Conservation (phyloP, 2,113 vertebrate genomes). For the Cygnus buccinator region DNA sequence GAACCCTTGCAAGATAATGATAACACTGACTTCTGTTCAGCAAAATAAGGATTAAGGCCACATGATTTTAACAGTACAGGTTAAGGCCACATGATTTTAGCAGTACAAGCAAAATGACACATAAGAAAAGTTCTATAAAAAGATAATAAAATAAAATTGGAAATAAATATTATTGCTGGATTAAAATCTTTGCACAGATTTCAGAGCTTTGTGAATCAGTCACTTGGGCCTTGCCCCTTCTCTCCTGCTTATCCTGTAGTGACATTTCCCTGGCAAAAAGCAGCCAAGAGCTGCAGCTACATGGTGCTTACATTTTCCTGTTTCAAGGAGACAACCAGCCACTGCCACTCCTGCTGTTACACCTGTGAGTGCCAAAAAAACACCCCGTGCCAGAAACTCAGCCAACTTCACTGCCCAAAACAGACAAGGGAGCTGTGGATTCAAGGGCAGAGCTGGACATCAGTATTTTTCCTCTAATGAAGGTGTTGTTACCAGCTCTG, state of each 20-base stretch:
- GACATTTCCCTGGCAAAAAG: background rate
- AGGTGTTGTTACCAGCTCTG: background rate
- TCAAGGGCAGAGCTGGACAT: background rate
- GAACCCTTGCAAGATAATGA: conserved; percentile 13
- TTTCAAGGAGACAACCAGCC: background rate
- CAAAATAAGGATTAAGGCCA: background rate
- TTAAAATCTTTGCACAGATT: background rate
- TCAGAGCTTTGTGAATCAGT: background rate
- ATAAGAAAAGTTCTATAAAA: background rate
- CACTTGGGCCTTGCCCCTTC: fast-evolving
- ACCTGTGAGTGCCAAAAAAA: background rate
- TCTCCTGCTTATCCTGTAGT: background rate
- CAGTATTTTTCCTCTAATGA: background rate
- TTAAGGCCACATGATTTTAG: background rate
- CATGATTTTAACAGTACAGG: background rate
- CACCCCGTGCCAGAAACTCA: fast-evolving
- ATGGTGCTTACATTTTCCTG: background rate
- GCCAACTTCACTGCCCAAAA: background rate
- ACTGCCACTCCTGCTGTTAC: background rate
- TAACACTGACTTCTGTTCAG: background rate
- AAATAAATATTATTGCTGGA: background rate
- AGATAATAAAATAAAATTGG: background rate
- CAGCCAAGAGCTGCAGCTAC: background rate
- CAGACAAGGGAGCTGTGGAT: background rate
- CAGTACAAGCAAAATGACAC: background rate